These are phyloP conservation scores for Symphodus melops DNA, from an alignment of 2,113 vertebrate genomes.

Conservation along the genomic window DNA sequence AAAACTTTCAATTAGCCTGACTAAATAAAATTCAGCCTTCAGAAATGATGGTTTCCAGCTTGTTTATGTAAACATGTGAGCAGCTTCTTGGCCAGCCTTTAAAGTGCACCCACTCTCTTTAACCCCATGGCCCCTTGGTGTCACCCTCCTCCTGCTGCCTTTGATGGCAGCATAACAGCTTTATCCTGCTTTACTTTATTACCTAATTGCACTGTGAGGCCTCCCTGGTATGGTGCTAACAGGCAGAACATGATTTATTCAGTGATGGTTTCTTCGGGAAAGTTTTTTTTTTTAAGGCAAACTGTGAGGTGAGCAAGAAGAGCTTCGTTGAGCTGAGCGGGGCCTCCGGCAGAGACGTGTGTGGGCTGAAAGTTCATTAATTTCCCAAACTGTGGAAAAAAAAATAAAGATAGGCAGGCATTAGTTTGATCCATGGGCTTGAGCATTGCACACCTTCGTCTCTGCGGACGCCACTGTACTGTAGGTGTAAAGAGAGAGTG, in stretches of 20 bases:
- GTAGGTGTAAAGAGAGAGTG: constrained; percentile 25
- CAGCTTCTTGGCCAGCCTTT: constrained; percentile 27
- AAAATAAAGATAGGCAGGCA: constrained; percentile 22
- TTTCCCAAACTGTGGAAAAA: constrained; percentile 49
- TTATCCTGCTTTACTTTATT: constrained; percentile 45
- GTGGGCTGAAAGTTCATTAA: constrained; percentile 58
- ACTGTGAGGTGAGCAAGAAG: constrained; percentile 27
- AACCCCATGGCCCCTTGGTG: constrained; percentile 30
- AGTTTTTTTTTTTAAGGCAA: constrained; percentile 39
- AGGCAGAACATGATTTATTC: constrained; percentile 15
- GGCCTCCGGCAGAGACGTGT: constrained; percentile 35
- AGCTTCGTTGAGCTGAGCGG: constrained; percentile 32
- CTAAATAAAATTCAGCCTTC: constrained; percentile 41
- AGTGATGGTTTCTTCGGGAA: background rate
- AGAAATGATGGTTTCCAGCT: constrained; percentile 30
- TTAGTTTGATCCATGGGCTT: constrained; percentile 37
- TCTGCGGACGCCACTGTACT: constrained; percentile 16
- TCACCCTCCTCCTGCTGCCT: constrained; percentile 23
- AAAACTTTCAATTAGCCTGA: constrained; percentile 62
- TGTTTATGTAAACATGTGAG: constrained; percentile 60
- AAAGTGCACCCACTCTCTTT: constrained; percentile 38
- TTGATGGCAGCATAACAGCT: constrained; percentile 33
- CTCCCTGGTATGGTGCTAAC: constrained; percentile 46
- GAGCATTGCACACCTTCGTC: constrained; percentile 28
- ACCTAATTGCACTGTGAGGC: constrained; percentile 59